Evolutionary conservation across 1,140 invertebrate genomes (phyloP), one percentile per base, ranked within the genome.

Genomic region (Lucilia cuprina): DNA sequence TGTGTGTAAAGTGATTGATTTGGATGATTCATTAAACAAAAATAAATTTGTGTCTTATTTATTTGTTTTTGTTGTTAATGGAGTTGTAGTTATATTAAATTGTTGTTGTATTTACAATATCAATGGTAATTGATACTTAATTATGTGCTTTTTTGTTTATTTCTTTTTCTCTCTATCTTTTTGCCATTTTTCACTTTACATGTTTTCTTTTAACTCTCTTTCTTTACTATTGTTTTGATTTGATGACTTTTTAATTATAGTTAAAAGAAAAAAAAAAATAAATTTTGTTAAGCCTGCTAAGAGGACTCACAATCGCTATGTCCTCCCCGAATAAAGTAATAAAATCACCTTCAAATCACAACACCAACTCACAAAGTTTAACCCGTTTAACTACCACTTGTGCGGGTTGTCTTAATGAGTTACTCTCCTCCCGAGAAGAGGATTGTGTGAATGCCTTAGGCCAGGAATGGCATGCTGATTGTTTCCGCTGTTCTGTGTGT

Each of bases 401-500:
- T 75, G 83, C 85, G 13, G 83, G 85, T 35, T 85, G 85, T n/a
- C 41, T 84, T 7, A 85, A 85, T 82, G 50, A 75, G 19, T 65
- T 85, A 25, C 55, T 80, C 10, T 17, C 60, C 13, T 82, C 41
- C 34, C 35, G 87, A 84, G 87, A 87, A 34, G 89, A 90, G 77
- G 87, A 88, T 17, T 88, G 88, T 35, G 87, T 89, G 2, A 88
- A 88, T 86, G 96, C 96, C 19, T 92, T 97, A 82, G 94, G 93
- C 83, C 95, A 96, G 88, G 95, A 96, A 90, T 97, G 96, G 96
- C 96, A 97, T 88, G 94, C 94, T 89, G 96, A 97, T 89, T 97
- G 96, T 89, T 97, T 97, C 90, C 93, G 96, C 90, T 98, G 97
- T 91, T 97, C 96, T 30, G 96, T 95, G 0, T 98, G 97, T 91